phyloP scores from a whole-genome alignment of 2,797 vertebrate genomes.

The Momotus momota region DNA sequence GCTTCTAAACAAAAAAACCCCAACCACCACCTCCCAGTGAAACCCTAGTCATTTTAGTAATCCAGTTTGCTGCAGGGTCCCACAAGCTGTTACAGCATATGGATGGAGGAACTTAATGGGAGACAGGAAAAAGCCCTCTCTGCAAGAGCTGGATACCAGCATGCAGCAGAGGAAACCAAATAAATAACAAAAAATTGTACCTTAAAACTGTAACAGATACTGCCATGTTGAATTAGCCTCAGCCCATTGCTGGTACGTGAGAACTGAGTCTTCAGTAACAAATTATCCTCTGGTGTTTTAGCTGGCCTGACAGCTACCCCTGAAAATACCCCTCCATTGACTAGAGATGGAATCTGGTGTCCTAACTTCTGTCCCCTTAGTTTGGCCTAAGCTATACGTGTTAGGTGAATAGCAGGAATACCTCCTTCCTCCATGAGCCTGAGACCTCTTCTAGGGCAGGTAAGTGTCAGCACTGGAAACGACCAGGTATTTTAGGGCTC shows the following conservation, averaged over 20 bases:
- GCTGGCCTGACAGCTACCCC: not conserved
- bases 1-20: conserved; percentile 16
- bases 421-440: not conserved
- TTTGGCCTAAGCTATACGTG: not conserved
- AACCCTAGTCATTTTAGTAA: conserved; percentile 20
- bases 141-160: conserved; percentile 8
- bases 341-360: not conserved
- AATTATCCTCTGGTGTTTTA: not conserved
- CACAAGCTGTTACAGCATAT: not conserved
- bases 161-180: conserved; percentile 21
- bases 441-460: not conserved
- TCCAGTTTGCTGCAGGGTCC: conserved; percentile 28
- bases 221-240: not conserved
- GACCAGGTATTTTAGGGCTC: not conserved
- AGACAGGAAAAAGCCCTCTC: conserved; percentile 5
- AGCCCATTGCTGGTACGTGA: not conserved
- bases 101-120: not conserved
- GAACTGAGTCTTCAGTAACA: not conserved
- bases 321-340: not conserved
- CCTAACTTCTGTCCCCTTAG: not conserved
- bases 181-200: not conserved
- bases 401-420: not conserved
- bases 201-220: conserved; percentile 4
- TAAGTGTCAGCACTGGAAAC: not conserved
- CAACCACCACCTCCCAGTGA: not conserved